phyloP scores from a whole-genome alignment of 2,888 invertebrate species.

The Leptinotarsa tumamoca region DNA sequence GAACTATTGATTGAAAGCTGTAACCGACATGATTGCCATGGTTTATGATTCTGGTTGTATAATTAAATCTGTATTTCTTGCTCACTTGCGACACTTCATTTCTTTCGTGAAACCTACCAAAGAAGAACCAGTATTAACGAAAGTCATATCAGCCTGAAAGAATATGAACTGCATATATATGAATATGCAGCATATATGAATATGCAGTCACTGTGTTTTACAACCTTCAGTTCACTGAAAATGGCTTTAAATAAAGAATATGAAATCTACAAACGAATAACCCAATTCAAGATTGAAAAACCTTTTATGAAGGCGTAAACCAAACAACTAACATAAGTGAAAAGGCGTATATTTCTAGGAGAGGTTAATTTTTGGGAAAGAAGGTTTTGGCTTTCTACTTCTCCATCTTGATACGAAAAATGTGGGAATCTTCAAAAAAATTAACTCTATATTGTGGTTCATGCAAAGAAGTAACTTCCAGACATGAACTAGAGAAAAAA shows the following conservation, averaged over 20 bases:
- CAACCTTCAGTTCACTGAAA: not conserved
- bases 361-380: too few relatives aligned
- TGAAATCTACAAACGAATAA: constrained; percentile 21
- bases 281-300: constrained; percentile 17
- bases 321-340: not conserved
- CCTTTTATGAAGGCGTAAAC: constrained; percentile 4
- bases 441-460: too few relatives aligned
- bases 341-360: too few relatives aligned
- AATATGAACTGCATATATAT: too few relatives aligned
- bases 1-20: not conserved
- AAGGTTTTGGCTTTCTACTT: too few relatives aligned
- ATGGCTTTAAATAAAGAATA: constrained; percentile 1
- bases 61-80: constrained; percentile 22
- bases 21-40: constrained; percentile 7
- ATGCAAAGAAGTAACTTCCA: too few relatives aligned
- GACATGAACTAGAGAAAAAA: too few relatives aligned
- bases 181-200: too few relatives aligned
- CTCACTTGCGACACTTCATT: too few relatives aligned
- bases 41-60: constrained; percentile 11
- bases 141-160: constrained; percentile 20
- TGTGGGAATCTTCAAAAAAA: too few relatives aligned
- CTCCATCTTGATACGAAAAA: too few relatives aligned
- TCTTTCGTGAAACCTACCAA: too few relatives aligned
- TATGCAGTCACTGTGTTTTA: constrained; percentile 10
- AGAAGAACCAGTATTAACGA: not conserved